Percentiles rank a stretch among this genome's conserved stretches.
Evolutionary conservation across 2,113 vertebrate genomes (phyloP).

Genomic region (Falcunculus frontatus): DNA sequence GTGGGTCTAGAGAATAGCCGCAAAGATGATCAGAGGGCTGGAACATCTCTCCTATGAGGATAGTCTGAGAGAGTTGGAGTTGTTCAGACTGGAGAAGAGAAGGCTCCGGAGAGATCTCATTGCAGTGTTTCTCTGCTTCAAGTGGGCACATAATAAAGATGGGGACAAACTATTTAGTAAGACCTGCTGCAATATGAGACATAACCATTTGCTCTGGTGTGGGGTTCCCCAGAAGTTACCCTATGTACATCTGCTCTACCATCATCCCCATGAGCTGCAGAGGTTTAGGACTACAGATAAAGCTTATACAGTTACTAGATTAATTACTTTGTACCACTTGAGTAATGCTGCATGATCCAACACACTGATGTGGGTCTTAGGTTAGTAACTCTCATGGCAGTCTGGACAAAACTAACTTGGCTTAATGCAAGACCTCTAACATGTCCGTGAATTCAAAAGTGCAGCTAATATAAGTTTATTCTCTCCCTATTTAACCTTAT

Average conservation of each 20-base stretch:
- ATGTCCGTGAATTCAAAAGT: neutral
- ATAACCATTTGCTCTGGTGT: rapidly evolving
- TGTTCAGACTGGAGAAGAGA: neutral
- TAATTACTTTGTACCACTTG: neutral
- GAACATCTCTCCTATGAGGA: neutral
- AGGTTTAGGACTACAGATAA: neutral
- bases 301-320: neutral
- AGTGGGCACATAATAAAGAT: neutral
- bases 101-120: neutral
- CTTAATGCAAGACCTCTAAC: neutral
- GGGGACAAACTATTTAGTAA: neutral
- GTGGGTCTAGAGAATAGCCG: neutral
- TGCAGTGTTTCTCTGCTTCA: neutral
- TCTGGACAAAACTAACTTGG: neutral
- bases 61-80: neutral
- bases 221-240: neutral
- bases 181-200: neutral
- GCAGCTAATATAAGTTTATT: neutral
- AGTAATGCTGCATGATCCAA: neutral
- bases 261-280: neutral
- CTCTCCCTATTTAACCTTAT: neutral
- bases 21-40: neutral
- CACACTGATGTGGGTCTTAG: neutral
- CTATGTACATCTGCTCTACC: neutral
- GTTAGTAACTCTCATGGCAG: neutral